Evolutionary conservation across 35 echinoderm and acorn worm species (phyloP), one percentile per base, ranked within the genome.

Genomic region (Stichopus chloronotus): DNA sequence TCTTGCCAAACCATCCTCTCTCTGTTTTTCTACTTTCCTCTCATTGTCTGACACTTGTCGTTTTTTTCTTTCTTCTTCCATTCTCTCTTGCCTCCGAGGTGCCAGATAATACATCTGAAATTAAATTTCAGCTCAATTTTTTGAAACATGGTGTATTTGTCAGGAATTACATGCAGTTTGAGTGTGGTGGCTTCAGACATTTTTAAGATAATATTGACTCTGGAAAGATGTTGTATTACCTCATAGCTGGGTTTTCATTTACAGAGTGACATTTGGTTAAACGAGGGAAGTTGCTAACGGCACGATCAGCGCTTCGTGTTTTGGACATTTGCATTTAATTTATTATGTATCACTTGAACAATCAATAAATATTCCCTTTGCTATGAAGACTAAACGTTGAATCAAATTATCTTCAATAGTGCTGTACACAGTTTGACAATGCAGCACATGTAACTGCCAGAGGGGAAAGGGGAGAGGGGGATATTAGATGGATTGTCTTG

Each of bases 201-300:
- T 74, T 74, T 74, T 65, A 74, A 74, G 11, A 74, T 74, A 74
- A 74, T 74, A 74, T 74, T 74, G 69, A 74, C 69, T 20, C 69
- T 74, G 69, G 22, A 74, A 74, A 74, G 69, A 16, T 74, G 69
- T 74, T 74, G 69, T 74, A 74, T 20, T 43, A 43, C 30, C 30
- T 7, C 19, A 14, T 7, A 21, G 19, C 19, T 20, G 6, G 69
- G 69, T 74, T 74, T 74, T 20, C 69, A 74, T 74, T n/a, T 74
- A n/a, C 69, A 74, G 69, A 74, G 19, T 74, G 61, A 65, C 19
- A 14, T 65, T 65, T 65, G 69, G 69, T 74, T 7, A 6, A 74
- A 74, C 17, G 14, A 74, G 69, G 22, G 69, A 74, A 74, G 22
- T 74, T n/a, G 17, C 5, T 7, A 74, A 74, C 17, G 69, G 22